phyloP scores from a whole-genome alignment of 2,888 invertebrate species.

The Pandemis corylana region DNA sequence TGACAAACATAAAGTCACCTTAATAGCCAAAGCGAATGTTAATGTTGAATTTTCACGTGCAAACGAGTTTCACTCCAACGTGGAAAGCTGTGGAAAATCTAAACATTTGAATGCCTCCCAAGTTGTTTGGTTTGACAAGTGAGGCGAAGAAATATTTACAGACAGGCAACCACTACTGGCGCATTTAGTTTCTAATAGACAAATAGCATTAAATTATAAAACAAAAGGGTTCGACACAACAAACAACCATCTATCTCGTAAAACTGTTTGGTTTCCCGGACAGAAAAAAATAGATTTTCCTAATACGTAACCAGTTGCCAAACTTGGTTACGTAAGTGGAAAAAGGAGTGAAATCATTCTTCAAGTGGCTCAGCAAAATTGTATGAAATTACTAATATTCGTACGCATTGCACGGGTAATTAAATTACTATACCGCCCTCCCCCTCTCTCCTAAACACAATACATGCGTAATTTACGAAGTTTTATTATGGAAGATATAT shows the following conservation, averaged over 20 bases:
- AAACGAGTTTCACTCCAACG: conserved; percentile 17
- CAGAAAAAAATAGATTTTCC: too few relatives aligned
- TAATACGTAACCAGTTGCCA: too few relatives aligned
- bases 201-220: not conserved
- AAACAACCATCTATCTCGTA: too few relatives aligned
- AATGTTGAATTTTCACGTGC: conserved; percentile 13
- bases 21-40: conserved; percentile 15
- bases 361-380: too few relatives aligned
- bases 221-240: not conserved
- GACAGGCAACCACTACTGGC: not conserved
- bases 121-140: conserved; percentile 24
- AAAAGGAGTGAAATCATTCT: too few relatives aligned
- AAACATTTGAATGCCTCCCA: conserved; percentile 10
- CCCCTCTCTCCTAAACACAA: too few relatives aligned
- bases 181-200: not conserved
- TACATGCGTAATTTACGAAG: too few relatives aligned
- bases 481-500: too few relatives aligned
- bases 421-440: too few relatives aligned
- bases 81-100: conserved; percentile 34
- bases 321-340: too few relatives aligned
- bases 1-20: not conserved
- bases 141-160: conserved; percentile 11
- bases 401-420: too few relatives aligned
- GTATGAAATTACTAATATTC: not conserved
- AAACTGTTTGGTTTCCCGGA: too few relatives aligned